These are phyloP conservation scores for Plebejus melissa DNA, from an alignment of 2,888 invertebrate genomes.

Conservation along the genomic window DNA sequence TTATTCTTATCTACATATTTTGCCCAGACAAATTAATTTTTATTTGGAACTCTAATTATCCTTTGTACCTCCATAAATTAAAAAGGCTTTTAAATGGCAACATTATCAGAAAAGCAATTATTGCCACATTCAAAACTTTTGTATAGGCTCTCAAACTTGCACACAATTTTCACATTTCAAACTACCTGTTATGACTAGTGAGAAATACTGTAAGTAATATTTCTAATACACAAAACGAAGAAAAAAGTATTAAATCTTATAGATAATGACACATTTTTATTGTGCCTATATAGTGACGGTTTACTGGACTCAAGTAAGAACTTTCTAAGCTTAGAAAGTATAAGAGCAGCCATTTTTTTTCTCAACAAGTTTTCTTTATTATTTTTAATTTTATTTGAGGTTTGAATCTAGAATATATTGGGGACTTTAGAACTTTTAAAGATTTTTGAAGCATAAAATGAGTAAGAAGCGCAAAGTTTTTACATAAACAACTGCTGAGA, in stretches of 20 bases:
- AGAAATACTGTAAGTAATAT: constrained; percentile 14
- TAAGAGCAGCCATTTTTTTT: background rate
- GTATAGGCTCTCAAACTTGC: background rate
- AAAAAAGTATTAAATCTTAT: background rate
- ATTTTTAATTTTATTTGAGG: background rate
- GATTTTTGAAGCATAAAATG: background rate
- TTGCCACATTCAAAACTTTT: background rate
- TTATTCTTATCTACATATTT: background rate
- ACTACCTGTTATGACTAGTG: constrained; percentile 8
- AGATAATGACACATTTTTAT: constrained; percentile 26
- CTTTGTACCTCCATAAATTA: background rate
- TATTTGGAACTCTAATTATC: background rate
- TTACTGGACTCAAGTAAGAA: background rate
- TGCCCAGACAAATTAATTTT: background rate
- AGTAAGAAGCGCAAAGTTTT: background rate
- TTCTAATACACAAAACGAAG: background rate
- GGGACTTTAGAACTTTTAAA: background rate
- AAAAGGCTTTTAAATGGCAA: background rate
- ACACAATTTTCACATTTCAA: background rate
- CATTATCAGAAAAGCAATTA: background rate
- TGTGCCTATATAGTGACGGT: constrained; percentile 22
- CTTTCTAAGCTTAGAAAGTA: background rate
- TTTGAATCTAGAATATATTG: background rate
- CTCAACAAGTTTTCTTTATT: background rate
- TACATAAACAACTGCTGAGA: background rate